Evolutionary conservation across 2,113 vertebrate species (phyloP), one percentile per base, ranked within the genome.

Genomic region (Camelus dromedarius): DNA sequence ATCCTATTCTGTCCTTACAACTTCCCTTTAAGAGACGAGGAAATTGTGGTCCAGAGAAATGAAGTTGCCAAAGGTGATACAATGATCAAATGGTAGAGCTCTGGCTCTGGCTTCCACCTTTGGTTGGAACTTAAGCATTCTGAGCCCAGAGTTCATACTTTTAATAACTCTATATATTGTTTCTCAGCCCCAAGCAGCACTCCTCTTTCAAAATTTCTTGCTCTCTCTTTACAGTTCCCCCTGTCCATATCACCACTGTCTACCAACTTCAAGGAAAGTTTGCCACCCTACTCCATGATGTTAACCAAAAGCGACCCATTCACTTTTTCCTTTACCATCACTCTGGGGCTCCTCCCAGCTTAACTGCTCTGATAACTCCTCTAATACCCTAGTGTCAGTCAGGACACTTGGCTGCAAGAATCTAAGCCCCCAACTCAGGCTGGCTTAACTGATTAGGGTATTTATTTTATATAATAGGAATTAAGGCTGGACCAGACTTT

Each of bases 1-100:
- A 66, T 50, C 52, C 42, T 76, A 56, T 32, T 66, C 13, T 32
- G 62, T 73, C 15, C 30, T 91, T 75, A 48, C 0, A 64, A 24
- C 32, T 46, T 64, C 58, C 48, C 22, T 77, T 64, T 76, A 58
- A 14, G 15, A 35, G 32, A 72, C 60, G 22, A 93, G 80, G 48
- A 91, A 94, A 91, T 10, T 94, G 58, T 90, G 30, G 12, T 50
- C 46, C 84, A 84, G 52, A 81, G 35, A 89, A 46, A 96, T 76
- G 46, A 67, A 87, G 18, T 73, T 96, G 50, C 38, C 88, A 46
- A 69, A 88, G 38, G 19, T 42, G 70, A 90, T n/a, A 22, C 15
- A 80, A 30, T 64, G 58, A 38, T 30, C 72, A 87, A 85, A 77
- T 24, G 56, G 18, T 30, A 83, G 70, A 69, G 46, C 42, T 42